phyloP scores from a whole-genome alignment of 2,888 invertebrate genomes.

The Hirtodrosophila duncani region DNA sequence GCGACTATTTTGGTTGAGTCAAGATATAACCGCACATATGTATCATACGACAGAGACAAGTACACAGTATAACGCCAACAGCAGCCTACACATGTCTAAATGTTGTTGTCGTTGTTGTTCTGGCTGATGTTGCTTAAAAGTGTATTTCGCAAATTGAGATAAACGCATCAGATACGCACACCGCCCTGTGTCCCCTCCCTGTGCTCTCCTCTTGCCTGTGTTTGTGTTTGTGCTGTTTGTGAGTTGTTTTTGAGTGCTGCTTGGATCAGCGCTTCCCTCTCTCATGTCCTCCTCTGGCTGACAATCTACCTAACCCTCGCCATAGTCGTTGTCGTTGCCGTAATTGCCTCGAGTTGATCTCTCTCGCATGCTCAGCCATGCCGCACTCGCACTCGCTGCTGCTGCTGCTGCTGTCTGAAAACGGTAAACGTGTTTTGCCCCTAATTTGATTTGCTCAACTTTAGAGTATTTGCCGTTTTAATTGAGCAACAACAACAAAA shows the following conservation, averaged over 20 bases:
- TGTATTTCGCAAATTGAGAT: slow-evolving; percentile 56
- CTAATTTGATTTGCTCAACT: slow-evolving; percentile 59
- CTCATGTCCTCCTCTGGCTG: neutral
- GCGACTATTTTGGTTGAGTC: slow-evolving; percentile 39
- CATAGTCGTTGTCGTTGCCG: slow-evolving; percentile 6
- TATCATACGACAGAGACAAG: slow-evolving; percentile 28
- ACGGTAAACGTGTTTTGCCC: slow-evolving; percentile 60
- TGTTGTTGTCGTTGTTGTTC: slow-evolving; percentile 32
- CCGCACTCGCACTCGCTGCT: neutral
- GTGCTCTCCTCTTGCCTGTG: too few relatives aligned
- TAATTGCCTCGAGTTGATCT: slow-evolving; percentile 43
- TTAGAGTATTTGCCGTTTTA: slow-evolving; percentile 13
- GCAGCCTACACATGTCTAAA: slow-evolving; percentile 13
- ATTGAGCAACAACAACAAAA: slow-evolving; percentile 25
- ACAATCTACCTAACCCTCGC: slow-evolving; percentile 7
- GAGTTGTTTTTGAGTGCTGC: slow-evolving; percentile 20
- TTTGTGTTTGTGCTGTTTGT: too few relatives aligned
- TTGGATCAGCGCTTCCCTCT: slow-evolving; percentile 3
- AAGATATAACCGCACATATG: too few relatives aligned
- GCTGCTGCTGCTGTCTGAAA: slow-evolving; percentile 18
- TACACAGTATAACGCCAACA: slow-evolving; percentile 6
- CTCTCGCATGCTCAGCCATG: slow-evolving; percentile 17
- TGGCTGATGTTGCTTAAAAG: slow-evolving; percentile 16
- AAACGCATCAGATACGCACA: slow-evolving; percentile 35
- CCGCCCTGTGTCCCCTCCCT: slow-evolving; percentile 15